Base-by-base conservation (phyloP, 2,797 vertebrate species). In the Carapus acus region DNA sequence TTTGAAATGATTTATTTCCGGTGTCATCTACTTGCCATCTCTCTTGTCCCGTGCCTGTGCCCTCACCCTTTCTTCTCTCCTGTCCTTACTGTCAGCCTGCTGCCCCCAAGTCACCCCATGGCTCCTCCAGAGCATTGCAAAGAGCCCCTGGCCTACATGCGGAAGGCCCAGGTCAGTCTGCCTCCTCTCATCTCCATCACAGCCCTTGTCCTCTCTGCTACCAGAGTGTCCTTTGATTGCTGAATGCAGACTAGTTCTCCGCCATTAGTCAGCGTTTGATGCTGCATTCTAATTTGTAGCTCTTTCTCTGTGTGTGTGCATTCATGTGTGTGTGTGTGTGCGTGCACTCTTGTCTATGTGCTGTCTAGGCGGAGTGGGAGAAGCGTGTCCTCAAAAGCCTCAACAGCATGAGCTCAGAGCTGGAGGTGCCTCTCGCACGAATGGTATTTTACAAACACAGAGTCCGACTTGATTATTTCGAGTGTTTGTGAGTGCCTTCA, bases 341-440 rank as follows among this genome's bases (percentile, higher is more conserved):
- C 18, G 3, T 2, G 8, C 23, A 7, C 13, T 9, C 29, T 13
- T 17, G 44, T 39, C n/a, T n/a, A n/a, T n/a, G 2, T 2, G 14
- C 34, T 36, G 14, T 55, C 11, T 80, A 99, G 96, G 92, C 90
- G 79, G 90, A 86, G 84, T 99, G 96, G 96, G 96, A 99, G 80
- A 96, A 93, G 61, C 90, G 96, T 72, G 91, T 99, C 78, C 82
- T 97, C 62, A 98, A 96, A 87, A 98, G 96, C 82, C 85, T 99
- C 42, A 98, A 98, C 88, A 98, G 95, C 79, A 98, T 99, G 96
- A 94, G 92, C 49, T 90, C 90, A 16, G 96, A 99, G 76, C 86
- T 98, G 8, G 88, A 84, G 71, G 89, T 98, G 57, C 94, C 94
- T 27, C 75, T 98, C 77, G 93, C 94, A 31, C 89, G 88, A 52